phyloP scores from a whole-genome alignment of 2,888 invertebrate genomes.

The Idaea aversata region DNA sequence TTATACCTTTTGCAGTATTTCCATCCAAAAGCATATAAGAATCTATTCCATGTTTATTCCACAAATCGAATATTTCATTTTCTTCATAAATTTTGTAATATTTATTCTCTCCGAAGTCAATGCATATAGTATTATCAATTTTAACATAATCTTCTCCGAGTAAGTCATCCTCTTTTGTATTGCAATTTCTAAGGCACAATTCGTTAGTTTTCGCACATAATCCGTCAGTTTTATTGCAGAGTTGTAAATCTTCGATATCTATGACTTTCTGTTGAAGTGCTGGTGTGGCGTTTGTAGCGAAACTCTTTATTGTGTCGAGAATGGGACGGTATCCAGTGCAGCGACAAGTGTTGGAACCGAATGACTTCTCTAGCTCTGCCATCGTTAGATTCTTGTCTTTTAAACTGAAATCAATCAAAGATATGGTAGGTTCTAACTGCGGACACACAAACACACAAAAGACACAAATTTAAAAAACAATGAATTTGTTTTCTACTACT shows the following conservation, averaged over 20 bases:
- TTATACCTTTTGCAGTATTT: slow-evolving; percentile 85
- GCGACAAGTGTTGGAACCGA: slow-evolving; percentile 89
- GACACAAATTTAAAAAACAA: not conserved
- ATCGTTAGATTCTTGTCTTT: slow-evolving; percentile 79
- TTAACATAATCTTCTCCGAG: slow-evolving; percentile 37
- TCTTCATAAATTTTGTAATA: slow-evolving; percentile 74
- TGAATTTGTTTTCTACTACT: too few species aligned
- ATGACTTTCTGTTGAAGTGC: slow-evolving; percentile 65
- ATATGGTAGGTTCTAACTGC: not conserved
- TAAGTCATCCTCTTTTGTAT: slow-evolving; percentile 48
- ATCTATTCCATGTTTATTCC: slow-evolving; percentile 59
- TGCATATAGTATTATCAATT: slow-evolving; percentile 53
- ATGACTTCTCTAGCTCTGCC: slow-evolving; percentile 85
- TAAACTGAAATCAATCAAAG: slow-evolving; percentile 54
- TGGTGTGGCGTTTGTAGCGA: slow-evolving; percentile 82
- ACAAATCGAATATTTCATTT: slow-evolving; percentile 69
- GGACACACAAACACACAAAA: not conserved
- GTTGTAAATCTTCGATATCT: slow-evolving; percentile 69
- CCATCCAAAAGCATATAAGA: slow-evolving; percentile 83
- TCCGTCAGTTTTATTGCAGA: slow-evolving; percentile 40
- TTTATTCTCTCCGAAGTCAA: slow-evolving; percentile 67
- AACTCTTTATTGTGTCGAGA: slow-evolving; percentile 87
- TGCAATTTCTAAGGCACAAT: slow-evolving; percentile 51
- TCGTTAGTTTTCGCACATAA: slow-evolving; percentile 41
- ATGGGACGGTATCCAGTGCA: slow-evolving; percentile 91